phyloP scores from a whole-genome alignment of 2,797 vertebrate species.

The Melanotaenia maccullochi region DNA sequence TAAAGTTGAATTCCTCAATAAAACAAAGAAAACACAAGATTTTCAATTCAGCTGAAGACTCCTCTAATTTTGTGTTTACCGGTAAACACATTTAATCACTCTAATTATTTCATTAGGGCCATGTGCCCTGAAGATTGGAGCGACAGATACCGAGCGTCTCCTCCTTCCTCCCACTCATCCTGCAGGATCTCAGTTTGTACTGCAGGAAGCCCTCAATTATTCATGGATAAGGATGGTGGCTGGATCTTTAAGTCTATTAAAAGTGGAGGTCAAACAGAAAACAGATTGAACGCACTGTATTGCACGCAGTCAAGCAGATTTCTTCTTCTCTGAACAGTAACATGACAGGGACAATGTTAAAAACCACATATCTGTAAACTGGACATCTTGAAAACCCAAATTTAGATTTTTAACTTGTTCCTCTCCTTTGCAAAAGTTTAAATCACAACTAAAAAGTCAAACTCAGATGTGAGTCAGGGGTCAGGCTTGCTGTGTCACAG shows the following conservation, averaged over 20 bases:
- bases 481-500: conserved; percentile 54
- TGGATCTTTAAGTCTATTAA: conserved; percentile 64
- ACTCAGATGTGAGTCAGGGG: conserved; percentile 22
- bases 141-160: conserved; percentile 31
- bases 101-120: conserved; percentile 42
- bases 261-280: conserved; percentile 65
- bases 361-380: conserved; percentile 2
- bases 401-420: neutral
- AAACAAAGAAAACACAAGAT: conserved; percentile 6
- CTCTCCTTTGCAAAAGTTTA: neutral
- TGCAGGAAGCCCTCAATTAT: conserved; percentile 70
- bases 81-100: conserved; percentile 34
- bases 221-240: conserved; percentile 59
- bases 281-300: conserved; percentile 34
- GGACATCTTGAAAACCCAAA: neutral
- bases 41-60: conserved; percentile 12
- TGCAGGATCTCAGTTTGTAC: conserved; percentile 53
- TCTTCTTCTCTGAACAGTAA: conserved; percentile 28
- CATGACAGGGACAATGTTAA: neutral
- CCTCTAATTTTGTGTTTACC: conserved; percentile 16
- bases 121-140: conserved; percentile 29
- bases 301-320: conserved; percentile 25
- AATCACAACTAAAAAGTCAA: neutral
- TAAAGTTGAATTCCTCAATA: conserved; percentile 23
- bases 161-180: conserved; percentile 45